Base-by-base conservation (phyloP, 92 coral and sea anemone species). In the Virgularia gustaviana region DNA sequence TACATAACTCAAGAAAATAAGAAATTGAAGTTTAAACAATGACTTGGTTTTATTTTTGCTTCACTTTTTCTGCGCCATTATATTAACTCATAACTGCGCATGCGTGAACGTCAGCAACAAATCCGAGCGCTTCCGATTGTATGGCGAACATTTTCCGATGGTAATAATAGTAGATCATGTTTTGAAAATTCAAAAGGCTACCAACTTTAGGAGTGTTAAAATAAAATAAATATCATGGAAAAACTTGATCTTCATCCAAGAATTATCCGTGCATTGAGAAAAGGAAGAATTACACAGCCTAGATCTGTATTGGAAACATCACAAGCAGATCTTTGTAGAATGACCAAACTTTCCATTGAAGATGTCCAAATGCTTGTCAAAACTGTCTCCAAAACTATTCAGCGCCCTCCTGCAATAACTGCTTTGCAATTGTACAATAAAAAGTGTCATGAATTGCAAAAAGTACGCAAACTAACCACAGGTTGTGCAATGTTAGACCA, bases 181-280 rank as follows among this genome's bases (percentile, higher is more conserved):
- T n/a, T n/a, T n/a, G n/a, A n/a, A n/a, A n/a, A n/a, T n/a, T n/a
- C n/a, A n/a, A 3, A 9, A 63, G 28, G 29, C 23, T 18, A 12
- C 13, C 3, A 22, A 39, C 35, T 44, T 19, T 22, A 18, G 32
- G 11, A 11, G 25, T 64, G 9, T 30, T 62, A 28, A 56, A 35
- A 20, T 22, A 55, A 18, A 32, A 39, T 12, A 22, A 20, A 45
- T 49, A 60, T 36, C 15, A 85, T 92, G 85, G 90, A 92, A 20
- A 81, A 85, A 57, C 76, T 89, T 15, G 94, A 89, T 51, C 56
- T 92, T 52, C 90, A 84, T 45, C 98, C 96, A 47, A 80, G 92
- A 61, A 83, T 89, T 65, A 75, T 77, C 33, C 29, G 76, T 49
- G 96, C 98, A 35, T 64, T 85, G n/a, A 83, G 81, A 63, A 89